Evolutionary conservation across 2,113 vertebrate genomes (phyloP), one percentile per base, ranked within the genome.

Genomic region (Carollia perspicillata): DNA sequence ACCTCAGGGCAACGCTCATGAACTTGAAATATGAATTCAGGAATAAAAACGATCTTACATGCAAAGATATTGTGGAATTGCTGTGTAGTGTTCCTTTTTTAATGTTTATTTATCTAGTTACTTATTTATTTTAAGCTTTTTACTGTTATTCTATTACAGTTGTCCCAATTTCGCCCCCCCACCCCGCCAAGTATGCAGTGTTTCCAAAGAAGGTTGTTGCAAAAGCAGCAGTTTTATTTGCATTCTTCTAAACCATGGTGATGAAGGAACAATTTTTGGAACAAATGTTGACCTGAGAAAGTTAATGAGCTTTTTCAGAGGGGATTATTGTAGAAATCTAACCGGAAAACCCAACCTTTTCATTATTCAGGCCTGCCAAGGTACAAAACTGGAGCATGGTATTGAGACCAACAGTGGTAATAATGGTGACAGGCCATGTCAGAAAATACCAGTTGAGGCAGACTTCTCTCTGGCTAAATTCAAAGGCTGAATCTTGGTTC

Each of bases 351-450:
- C 99, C 28, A 99, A 99, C 88, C 98, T 99, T 65, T 99, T 99
- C 96, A 99, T 99, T 95, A 99, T 99, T 97, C 99, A 99, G 99
- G 99, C 99, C 68, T 99, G 99, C 98, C 98, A 99, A 97, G 99
- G 99, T 0, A 90, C 98, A 14, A 97, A 97, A 0, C 96, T 99
- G 84, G 99, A 99, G 88, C 97, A 87, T 0, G 99, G 99, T 13
- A 98, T 99, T 60, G 58, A 60, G 58, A 60, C 58, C 58, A 9
- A 26, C 58, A 60, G 58, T 60, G 58, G 26, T 28, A 60, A 28
- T 26, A 60, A 26, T 60, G 97, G 96, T 13, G 74, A 95, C 6
- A 92, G 97, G 30, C n/a, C 95, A 2, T 98, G 98, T 74, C 98
- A 99, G 35, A 99, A 97, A 98, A 99, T 99, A 97, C 99, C 99